A percentile compares a stretch with the other conserved stretches of the same genome.
These are phyloP conservation scores for Thrips palmi DNA, from an alignment of 1,140 invertebrate genomes.

Conservation along the genomic window DNA sequence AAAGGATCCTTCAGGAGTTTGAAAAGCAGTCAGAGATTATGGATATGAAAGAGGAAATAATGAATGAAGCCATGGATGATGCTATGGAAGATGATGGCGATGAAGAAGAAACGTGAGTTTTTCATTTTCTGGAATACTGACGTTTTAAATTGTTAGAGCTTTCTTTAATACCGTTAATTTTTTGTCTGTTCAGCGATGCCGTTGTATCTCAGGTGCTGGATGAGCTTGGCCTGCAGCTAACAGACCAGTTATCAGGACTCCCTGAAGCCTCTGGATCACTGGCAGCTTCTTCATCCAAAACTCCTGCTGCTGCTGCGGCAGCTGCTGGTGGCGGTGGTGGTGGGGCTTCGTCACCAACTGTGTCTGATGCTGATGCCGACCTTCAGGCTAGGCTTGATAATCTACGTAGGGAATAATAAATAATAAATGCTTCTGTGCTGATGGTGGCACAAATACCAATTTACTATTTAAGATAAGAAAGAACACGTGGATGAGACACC, in stretches of 20 bases:
- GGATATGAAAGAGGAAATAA: constrained; percentile 99
- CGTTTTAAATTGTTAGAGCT: constrained; percentile 6
- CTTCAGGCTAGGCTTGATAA: constrained; percentile 88
- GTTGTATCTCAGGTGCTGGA: constrained; percentile 87
- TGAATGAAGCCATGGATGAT: constrained; percentile 99
- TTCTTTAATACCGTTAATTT: constrained; percentile 11
- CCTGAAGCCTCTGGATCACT: constrained; percentile 52
- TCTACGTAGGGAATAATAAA: constrained; percentile 62
- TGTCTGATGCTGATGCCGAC: constrained; percentile 82
- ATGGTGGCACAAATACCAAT: too few relatives aligned
- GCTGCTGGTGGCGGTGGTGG: constrained; percentile 30
- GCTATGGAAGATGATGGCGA: constrained; percentile 97
- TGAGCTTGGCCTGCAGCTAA: constrained; percentile 88
- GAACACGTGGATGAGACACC: too few relatives aligned
- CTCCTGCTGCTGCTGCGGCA: constrained; percentile 33
- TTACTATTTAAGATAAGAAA: too few relatives aligned
- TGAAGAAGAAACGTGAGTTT: constrained; percentile 81
- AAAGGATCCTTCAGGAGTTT: constrained; percentile 97
- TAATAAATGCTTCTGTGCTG: too few relatives aligned
- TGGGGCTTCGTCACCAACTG: constrained; percentile 30
- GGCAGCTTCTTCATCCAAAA: constrained; percentile 28
- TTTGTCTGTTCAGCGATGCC: constrained; percentile 45
- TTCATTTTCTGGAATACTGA: background rate
- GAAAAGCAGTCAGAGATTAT: constrained; percentile 99
- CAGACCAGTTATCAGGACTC: constrained; percentile 68